A percentile compares a stretch with the other conserved stretches of the same genome.
Conservation (phyloP, 2,888 invertebrate species). For the Hemithea aestivaria region DNA sequence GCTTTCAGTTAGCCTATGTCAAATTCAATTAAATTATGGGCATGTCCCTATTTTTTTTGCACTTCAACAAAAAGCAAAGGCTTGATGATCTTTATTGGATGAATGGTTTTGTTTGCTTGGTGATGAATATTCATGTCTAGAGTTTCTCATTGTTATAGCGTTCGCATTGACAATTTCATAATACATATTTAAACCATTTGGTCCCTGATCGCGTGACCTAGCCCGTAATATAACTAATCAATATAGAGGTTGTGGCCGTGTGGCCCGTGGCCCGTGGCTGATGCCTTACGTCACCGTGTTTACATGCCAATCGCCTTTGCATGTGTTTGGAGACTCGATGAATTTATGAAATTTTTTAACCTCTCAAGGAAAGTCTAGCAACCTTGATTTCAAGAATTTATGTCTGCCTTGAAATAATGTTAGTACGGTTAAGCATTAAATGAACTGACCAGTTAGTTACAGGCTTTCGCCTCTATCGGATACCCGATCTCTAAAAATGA, state of each 20-base stretch:
- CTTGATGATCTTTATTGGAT: constrained; percentile 9
- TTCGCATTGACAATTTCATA: constrained; percentile 3
- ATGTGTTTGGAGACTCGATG: constrained; percentile 35
- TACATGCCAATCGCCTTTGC: constrained; percentile 53
- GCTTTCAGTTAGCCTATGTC: constrained; percentile 28
- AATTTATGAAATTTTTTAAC: constrained; percentile 26
- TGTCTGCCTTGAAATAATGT: constrained; percentile 3
- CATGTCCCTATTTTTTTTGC: constrained; percentile 19
- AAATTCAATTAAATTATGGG: constrained; percentile 31
- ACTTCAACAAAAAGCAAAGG: too few relatives aligned
- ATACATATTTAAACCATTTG: constrained; percentile 26
- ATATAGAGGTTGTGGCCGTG: constrained; percentile 64
- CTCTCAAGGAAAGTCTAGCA: constrained; percentile 22
- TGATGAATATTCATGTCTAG: constrained; percentile 6
- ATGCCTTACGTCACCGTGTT: constrained; percentile 58
- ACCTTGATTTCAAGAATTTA: constrained; percentile 10
- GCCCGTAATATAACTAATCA: constrained; percentile 61
- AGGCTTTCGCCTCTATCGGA: background rate
- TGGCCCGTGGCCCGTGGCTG: constrained; percentile 33
- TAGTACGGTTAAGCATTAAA: background rate
- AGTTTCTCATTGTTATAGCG: too few relatives aligned
- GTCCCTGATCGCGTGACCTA: constrained; percentile 58
- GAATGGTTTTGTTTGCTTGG: constrained; percentile 7
- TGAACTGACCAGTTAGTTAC: constrained; percentile 5
- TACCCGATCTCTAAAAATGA: constrained; percentile 6